These are phyloP conservation scores for Delichon dasypus DNA, from an alignment of 2,797 vertebrate species.

Conservation along the genomic window DNA sequence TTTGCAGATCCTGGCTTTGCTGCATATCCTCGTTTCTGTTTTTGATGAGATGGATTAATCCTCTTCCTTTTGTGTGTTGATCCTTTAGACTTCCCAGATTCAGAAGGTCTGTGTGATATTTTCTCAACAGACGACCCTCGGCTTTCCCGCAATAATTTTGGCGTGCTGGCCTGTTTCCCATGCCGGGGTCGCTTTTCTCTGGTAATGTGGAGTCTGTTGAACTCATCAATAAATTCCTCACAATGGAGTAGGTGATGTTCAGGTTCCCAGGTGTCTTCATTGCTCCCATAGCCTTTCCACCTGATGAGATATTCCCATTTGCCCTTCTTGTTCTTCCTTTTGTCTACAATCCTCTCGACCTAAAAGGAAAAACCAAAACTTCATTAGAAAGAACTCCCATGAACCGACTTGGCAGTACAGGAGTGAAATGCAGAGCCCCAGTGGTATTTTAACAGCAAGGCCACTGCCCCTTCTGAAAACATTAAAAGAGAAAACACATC, in stretches of 20 bases:
- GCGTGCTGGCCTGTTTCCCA: constrained; percentile 75
- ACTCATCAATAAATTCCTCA: constrained; percentile 96
- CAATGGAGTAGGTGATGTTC: constrained; percentile 94
- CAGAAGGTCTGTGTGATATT: constrained; percentile 75
- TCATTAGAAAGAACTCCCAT: background rate
- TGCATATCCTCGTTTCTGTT: constrained; percentile 80
- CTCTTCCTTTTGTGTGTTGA: constrained; percentile 88
- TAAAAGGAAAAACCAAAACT: constrained; percentile 58
- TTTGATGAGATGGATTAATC: constrained; percentile 80
- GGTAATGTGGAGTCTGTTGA: constrained; percentile 86
- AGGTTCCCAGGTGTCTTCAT: constrained; percentile 97
- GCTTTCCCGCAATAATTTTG: constrained; percentile 75
- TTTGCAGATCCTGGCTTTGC: constrained; percentile 78
- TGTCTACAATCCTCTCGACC: constrained; percentile 98
- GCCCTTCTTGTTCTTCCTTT: constrained; percentile 96
- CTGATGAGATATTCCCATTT: constrained; percentile 98
- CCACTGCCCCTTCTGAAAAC: background rate
- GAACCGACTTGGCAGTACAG: background rate
- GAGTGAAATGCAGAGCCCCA: background rate
- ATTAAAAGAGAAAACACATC: background rate
- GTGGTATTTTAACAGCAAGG: background rate
- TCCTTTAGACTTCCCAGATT: constrained; percentile 80
- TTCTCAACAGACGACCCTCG: constrained; percentile 71
- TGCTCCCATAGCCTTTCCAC: constrained; percentile 96
- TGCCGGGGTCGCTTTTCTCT: constrained; percentile 84